Percentiles rank a stretch among this genome's conserved stretches.
phyloP scores from a whole-genome alignment of 1,140 invertebrate genomes.

The Drosophila funebris region DNA sequence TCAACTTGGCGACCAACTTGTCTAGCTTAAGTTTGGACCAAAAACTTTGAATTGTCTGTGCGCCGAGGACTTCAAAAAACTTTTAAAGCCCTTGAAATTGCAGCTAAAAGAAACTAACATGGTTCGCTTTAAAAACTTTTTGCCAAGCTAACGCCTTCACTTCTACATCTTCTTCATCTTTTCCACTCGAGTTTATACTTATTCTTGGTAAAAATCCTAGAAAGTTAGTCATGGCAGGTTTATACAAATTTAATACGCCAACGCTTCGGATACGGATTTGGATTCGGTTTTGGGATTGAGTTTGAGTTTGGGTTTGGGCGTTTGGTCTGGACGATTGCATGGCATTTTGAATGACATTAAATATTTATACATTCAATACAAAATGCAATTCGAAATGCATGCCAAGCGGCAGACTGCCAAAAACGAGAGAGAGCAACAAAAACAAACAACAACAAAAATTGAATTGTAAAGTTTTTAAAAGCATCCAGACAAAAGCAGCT shows the following conservation, averaged over 20 bases:
- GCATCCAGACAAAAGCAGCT: constrained; percentile 63
- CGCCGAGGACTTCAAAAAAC: constrained; percentile 12
- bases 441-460: constrained; percentile 54
- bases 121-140: constrained; percentile 34
- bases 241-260: constrained; percentile 62
- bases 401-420: constrained; percentile 68
- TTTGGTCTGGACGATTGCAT: constrained; percentile 61
- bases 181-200: background rate
- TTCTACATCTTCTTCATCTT: background rate
- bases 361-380: constrained; percentile 83
- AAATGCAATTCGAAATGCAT: constrained; percentile 81
- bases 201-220: constrained; percentile 45
- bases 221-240: constrained; percentile 52
- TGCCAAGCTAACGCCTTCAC: background rate
- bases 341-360: constrained; percentile 83
- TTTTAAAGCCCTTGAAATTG: constrained; percentile 48
- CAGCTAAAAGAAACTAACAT: constrained; percentile 15
- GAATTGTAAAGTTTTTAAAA: constrained; percentile 81
- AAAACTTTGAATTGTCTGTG: constrained; percentile 34
- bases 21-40: constrained; percentile 24
- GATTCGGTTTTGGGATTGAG: background rate
- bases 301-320: constrained; percentile 1
- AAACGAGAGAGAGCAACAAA: constrained; percentile 17
- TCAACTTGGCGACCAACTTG: constrained; percentile 31
- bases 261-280: constrained; percentile 37